Evolutionary conservation across 2,113 vertebrate species (phyloP).

Genomic region (Eubucco bourcierii): DNA sequence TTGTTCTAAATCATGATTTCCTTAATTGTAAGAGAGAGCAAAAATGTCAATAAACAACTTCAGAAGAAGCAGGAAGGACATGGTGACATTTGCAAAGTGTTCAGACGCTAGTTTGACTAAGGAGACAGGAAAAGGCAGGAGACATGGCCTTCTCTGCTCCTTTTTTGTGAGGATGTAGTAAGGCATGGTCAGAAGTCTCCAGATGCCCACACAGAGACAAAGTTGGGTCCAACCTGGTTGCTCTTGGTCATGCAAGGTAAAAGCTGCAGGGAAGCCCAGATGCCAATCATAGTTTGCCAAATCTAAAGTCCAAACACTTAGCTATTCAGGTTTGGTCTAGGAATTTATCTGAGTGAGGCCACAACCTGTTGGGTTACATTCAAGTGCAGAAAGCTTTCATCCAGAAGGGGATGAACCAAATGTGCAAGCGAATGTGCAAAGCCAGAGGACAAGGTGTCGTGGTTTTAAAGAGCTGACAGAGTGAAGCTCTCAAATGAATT

Average conservation of each 20-base stretch:
- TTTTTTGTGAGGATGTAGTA: neutral
- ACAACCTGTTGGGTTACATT: neutral
- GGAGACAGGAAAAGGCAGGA: neutral
- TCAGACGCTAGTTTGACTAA: neutral
- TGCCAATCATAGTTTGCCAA: neutral
- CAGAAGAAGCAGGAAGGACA: neutral
- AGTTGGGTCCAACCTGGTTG: neutral
- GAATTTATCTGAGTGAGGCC: neutral
- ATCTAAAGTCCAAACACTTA: neutral
- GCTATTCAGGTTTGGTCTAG: neutral
- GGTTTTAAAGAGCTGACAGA: no score
- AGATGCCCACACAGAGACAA: neutral
- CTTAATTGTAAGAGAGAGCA: neutral
- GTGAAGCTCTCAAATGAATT: no score
- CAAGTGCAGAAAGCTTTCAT: neutral
- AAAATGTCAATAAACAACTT: neutral
- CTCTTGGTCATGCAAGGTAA: neutral
- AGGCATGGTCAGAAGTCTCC: neutral
- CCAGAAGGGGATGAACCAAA: neutral
- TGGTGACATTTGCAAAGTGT: neutral
- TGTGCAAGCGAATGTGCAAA: neutral
- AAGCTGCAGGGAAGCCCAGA: neutral
- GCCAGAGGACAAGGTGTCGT: neutral
- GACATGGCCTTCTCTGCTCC: neutral
- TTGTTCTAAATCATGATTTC: constrained; percentile 19